phyloP scores from a whole-genome alignment of 2,113 vertebrate species.

The Trochalopteron elliotii region DNA sequence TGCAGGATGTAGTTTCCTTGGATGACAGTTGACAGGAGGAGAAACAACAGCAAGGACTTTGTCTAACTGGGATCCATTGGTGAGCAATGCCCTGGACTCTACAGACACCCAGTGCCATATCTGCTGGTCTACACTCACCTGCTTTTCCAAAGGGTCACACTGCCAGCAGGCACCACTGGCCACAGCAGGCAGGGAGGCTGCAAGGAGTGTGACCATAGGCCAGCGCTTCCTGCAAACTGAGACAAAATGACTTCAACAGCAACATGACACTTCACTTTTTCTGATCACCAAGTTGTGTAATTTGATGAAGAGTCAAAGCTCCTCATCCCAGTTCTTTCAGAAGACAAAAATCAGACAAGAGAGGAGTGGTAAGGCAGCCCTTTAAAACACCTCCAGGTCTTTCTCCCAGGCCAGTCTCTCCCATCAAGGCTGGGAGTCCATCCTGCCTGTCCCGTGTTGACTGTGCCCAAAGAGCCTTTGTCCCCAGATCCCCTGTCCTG shows the following conservation, averaged over 20 bases:
- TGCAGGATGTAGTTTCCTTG: not conserved
- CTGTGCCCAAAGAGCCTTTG: not conserved
- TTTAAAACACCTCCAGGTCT: not conserved
- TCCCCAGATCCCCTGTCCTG: not conserved
- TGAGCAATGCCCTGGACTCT: not conserved
- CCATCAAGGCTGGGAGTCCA: not conserved
- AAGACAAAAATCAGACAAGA: not conserved
- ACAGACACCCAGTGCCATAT: no score
- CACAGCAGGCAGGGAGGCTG: not conserved
- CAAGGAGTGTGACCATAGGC: not conserved
- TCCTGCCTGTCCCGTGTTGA: rapidly evolving
- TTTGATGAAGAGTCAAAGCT: not conserved
- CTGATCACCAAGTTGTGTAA: not conserved
- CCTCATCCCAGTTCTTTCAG: not conserved
- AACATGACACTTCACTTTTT: not conserved
- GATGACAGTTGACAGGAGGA: not conserved
- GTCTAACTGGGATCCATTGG: not conserved
- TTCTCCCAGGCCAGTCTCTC: not conserved
- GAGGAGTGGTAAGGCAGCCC: not conserved
- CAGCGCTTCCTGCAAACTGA: not conserved
- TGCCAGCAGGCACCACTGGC: not conserved
- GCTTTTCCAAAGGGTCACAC: not conserved
- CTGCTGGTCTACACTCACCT: not conserved
- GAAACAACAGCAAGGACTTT: not conserved
- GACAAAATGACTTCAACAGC: not conserved